Base-by-base conservation (phyloP, 2,888 invertebrate genomes). In the Dascillus cervinus region DNA sequence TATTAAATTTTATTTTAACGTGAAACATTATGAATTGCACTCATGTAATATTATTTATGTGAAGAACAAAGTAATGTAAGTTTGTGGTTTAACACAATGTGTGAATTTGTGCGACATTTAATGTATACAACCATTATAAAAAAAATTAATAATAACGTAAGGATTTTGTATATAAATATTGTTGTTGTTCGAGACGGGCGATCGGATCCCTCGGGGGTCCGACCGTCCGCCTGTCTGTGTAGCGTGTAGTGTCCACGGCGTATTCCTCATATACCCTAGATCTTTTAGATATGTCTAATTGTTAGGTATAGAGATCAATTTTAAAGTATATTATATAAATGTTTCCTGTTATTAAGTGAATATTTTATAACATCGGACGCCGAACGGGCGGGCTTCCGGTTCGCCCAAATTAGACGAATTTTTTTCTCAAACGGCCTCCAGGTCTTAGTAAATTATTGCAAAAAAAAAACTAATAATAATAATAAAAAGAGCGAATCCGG, bases 281-380 rank as follows among this genome's bases (percentile, higher is more conserved):
- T 48, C 39, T 39, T 29, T 46, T 61, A 63, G 61, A 62, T 60
- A 60, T 62, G 62, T 63, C 61, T 61, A 52, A 56, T 58, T 62
- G 60, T 62, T 62, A 62, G 63, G 29, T 46, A 51, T 60, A 62
- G 58, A 52, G 56, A 32, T 58, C 63, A 62, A 60, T 56, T 62
- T 53, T 52, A 59, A 60, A 58, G 49, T 60, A 60, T 63, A 63
- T 61, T 65, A 64, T 64, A 64, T 65, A 62, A 65, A 65, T 65
- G 65, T 66, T 66, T 64, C 64, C 63, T 65, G 65, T 66, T 66
- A 64, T 58, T 59, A 60, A 58, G 60, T 64, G 56, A 62, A 64
- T 62, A 63, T 62, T 62, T 58, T 64, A 63, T 63, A 47, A 31
- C 34, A 23, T 11, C 27, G 28, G 26, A 30, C 11, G 34, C 29